Percentiles rank a stretch among this genome's conserved stretches.
phyloP scores from a whole-genome alignment of 2,797 vertebrate species.

The Rhinophrynus dorsalis region DNA sequence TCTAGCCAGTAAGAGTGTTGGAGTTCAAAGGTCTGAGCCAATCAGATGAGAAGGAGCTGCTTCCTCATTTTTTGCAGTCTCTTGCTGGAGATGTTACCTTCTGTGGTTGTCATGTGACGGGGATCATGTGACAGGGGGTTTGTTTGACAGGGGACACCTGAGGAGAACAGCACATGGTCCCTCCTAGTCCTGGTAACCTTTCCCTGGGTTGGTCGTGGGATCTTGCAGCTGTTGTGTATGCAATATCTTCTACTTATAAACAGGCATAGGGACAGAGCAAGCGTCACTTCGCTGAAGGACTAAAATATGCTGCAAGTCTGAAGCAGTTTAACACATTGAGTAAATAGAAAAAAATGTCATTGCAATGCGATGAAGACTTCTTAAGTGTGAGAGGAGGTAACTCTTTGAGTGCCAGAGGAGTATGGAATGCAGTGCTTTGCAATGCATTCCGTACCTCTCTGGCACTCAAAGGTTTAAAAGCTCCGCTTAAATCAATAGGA shows the following conservation, averaged over 20 bases:
- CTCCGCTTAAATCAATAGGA: no score
- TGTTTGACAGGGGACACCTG: slow-evolving; percentile 6
- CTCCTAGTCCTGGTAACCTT: not conserved
- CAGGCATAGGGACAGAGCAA: slow-evolving; percentile 8
- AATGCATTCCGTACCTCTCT: no score
- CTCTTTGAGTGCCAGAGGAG: no score
- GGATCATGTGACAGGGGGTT: not conserved
- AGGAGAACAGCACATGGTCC: not conserved
- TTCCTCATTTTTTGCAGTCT: slow-evolving; percentile 24
- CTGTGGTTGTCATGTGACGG: slow-evolving; percentile 7
- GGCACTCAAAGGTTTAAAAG: no score
- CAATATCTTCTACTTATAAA: no score
- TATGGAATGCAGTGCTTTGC: no score
- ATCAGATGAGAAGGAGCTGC: not conserved
- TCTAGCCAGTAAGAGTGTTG: not conserved
- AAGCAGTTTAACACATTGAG: no score
- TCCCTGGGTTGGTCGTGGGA: not conserved
- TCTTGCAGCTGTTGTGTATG: not conserved
- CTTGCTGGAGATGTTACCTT: not conserved
- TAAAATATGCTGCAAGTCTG: no score
- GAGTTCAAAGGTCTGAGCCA: not conserved
- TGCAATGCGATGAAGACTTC: no score
- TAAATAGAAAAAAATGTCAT: no score
- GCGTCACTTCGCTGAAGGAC: no score
- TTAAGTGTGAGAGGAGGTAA: no score